Evolutionary conservation across 2,797 vertebrate genomes (phyloP).

Genomic region (Apogon talboti): DNA sequence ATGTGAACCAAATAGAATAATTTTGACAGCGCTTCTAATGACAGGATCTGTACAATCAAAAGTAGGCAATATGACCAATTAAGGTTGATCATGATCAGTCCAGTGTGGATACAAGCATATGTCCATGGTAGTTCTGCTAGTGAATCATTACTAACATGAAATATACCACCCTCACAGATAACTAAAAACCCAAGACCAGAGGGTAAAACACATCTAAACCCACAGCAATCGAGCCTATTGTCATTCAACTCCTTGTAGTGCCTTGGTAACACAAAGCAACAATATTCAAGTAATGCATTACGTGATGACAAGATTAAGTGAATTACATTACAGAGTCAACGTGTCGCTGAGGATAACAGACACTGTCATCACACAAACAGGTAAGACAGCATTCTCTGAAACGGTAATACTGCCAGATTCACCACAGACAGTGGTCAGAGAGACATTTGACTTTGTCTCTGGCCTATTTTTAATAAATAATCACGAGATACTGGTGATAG

Average conservation of each 20-base stretch:
- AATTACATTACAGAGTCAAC: conserved; percentile 36
- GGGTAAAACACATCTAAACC: conserved; percentile 16
- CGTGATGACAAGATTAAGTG: conserved; percentile 33
- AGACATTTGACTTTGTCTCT: not conserved
- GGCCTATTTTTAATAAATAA: not conserved
- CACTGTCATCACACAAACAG: conserved; percentile 13
- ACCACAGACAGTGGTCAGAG: conserved; percentile 13
- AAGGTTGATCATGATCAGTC: too few relatives aligned
- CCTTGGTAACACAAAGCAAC: conserved; percentile 32
- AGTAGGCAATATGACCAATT: too few relatives aligned
- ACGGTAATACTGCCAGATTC: conserved; percentile 1
- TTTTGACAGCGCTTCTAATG: too few relatives aligned
- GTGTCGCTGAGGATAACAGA: conserved; percentile 34
- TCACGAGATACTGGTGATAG: too few relatives aligned
- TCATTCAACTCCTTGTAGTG: conserved; percentile 7
- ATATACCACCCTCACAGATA: too few relatives aligned
- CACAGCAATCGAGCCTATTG: conserved; percentile 1
- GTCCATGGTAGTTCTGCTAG: too few relatives aligned
- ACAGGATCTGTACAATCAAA: too few relatives aligned
- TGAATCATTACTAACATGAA: too few relatives aligned
- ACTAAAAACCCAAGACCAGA: too few relatives aligned
- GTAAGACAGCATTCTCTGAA: conserved; percentile 34
- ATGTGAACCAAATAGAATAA: too few relatives aligned
- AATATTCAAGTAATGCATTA: conserved; percentile 32
- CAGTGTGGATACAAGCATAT: too few relatives aligned